Conservation (phyloP, 2,797 vertebrate genomes). For the Microcaecilia unicolor region DNA sequence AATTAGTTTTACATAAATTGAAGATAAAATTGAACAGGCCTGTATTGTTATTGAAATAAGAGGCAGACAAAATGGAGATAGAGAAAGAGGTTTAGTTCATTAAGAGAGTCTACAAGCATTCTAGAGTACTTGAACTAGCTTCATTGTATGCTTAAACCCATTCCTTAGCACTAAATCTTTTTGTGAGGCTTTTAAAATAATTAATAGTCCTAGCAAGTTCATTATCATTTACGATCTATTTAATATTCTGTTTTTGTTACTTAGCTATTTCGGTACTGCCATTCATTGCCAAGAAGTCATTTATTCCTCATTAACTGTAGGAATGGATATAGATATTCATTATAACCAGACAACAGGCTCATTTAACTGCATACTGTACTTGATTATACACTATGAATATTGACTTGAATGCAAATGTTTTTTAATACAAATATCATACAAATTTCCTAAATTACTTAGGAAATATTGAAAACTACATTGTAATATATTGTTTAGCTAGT, state of each 20-base stretch:
- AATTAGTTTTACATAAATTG: too few species aligned
- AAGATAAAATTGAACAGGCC: too few species aligned
- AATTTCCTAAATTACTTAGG: too few species aligned
- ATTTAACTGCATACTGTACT: slow-evolving; percentile 51
- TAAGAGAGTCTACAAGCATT: background rate
- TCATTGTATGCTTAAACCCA: slow-evolving; percentile 11
- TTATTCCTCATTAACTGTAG: slow-evolving; percentile 63
- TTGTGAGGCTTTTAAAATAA: slow-evolving; percentile 46
- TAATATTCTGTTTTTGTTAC: slow-evolving; percentile 61
- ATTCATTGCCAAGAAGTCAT: slow-evolving; percentile 63
- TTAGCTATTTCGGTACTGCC: slow-evolving; percentile 56
- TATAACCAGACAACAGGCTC: slow-evolving; percentile 57
- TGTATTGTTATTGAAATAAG: too few species aligned
- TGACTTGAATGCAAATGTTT: slow-evolving; percentile 49
- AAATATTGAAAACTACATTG: too few species aligned
- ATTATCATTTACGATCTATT: slow-evolving; percentile 59
- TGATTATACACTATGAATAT: slow-evolving; percentile 34
- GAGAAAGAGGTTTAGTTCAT: slow-evolving; percentile 7
- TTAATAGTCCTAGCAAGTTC: slow-evolving; percentile 44
- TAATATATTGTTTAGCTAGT: too few species aligned
- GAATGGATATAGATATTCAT: slow-evolving; percentile 59
- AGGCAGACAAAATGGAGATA: too few species aligned
- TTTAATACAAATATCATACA: slow-evolving; percentile 27
- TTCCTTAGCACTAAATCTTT: slow-evolving; percentile 20
- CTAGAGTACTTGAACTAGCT: slow-evolving; percentile 7